These are phyloP conservation scores for Stictocephala bisonia DNA, from an alignment of 2,888 invertebrate genomes.

Conservation along the genomic window DNA sequence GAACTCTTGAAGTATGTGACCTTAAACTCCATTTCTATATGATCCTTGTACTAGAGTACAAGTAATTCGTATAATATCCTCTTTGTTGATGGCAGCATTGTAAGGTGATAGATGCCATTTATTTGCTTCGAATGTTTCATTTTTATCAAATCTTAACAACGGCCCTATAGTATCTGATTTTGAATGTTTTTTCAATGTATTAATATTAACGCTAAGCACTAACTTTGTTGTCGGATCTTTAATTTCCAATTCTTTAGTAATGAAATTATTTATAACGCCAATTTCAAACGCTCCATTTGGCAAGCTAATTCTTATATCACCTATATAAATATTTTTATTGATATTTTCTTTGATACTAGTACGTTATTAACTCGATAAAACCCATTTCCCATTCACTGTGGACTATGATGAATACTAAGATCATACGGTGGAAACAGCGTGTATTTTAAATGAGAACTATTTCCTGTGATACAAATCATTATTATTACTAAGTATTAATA, in stretches of 20 bases:
- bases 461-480: constrained; percentile 19
- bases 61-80: background rate
- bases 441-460: constrained; percentile 12
- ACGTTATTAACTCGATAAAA: constrained; percentile 8
- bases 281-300: constrained; percentile 25
- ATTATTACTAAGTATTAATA: background rate
- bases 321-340: constrained; percentile 4
- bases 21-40: background rate
- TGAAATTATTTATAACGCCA: background rate
- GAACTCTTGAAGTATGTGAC: too few species aligned
- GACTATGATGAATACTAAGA: background rate
- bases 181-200: background rate
- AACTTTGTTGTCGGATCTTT: background rate
- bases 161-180: background rate
- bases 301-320: background rate
- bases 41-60: background rate
- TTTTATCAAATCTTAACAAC: background rate
- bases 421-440: constrained; percentile 1
- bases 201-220: background rate
- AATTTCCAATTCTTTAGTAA: background rate
- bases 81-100: background rate
- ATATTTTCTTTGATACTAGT: background rate
- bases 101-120: background rate
- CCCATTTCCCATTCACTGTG: constrained; percentile 21
- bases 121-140: background rate